Base-by-base conservation (phyloP, 2,113 vertebrate genomes). In the Bos javanicus region DNA sequence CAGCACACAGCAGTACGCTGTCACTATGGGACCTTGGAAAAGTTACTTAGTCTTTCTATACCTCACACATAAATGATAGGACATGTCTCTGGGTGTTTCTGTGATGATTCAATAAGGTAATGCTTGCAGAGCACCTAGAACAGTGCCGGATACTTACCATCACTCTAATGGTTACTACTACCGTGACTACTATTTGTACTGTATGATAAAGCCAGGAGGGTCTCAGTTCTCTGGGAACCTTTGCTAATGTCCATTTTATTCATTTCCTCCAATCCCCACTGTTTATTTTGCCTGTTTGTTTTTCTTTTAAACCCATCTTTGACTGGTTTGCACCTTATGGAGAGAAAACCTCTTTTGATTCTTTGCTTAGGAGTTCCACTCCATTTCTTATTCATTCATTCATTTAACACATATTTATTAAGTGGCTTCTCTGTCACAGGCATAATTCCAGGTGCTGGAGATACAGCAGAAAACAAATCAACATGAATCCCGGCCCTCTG, bases 371-470 rank as follows among this genome's bases (percentile, higher is more conserved):
- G 90, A 90, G 74, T 50, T 67, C 30, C 25, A 64, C 39, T 56
- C 54, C 19, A 7, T 90, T 76, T 62, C 50, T 90, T 48, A 86
- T 50, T 56, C 50, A 81, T 62, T 89, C 59, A 86, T 88, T 87
- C 78, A 90, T n/a, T 92, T 33, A 78, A 57, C 56, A 83, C 62
- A 67, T 54, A 59, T 74, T 93, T 94, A 81, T 64, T 43, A 60
- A 95, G 83, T 36, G 81, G 39, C 33, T 67, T 78, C 81, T 89
- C 6, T 23, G 46, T 81, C 3, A 14, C 19, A n/a, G 9, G 36
- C 39, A 36, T 89, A 60, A 46, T 94, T 93, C 36, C 10, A 76
- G 43, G 87, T 57, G 17, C 36, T 87, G 48, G 30, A 46, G n/a
- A 64, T 39, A 56, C 0, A 95, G 80, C 71, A 80, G 26, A 62